phyloP scores from a whole-genome alignment of 2,113 vertebrate species.

The Nothocercus nigrocapillus region DNA sequence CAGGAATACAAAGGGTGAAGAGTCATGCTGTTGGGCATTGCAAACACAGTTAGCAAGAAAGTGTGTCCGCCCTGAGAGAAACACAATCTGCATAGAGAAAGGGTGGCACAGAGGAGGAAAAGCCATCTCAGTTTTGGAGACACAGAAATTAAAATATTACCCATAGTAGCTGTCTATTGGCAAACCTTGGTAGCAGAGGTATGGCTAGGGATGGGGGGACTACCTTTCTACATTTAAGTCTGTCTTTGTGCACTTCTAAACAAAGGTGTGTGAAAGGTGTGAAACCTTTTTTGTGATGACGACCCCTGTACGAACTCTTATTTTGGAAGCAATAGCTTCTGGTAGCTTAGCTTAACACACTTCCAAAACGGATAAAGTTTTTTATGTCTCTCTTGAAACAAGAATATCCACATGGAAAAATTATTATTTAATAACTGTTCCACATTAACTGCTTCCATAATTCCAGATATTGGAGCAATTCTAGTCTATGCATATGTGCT shows the following conservation, averaged over 20 bases:
- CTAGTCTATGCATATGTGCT: not conserved
- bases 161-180: not conserved
- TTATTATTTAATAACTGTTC: not conserved
- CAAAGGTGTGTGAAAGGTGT: not conserved
- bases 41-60: not conserved
- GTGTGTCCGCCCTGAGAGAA: not conserved
- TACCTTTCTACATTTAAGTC: not conserved
- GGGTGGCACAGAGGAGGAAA: rapidly evolving
- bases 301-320: not conserved
- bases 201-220: not conserved
- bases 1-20: rapidly evolving
- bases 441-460: not conserved
- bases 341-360: not conserved
- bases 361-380: not conserved
- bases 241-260: not conserved
- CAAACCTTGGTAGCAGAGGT: not conserved
- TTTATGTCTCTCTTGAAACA: not conserved
- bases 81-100: not conserved
- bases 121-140: not conserved
- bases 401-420: not conserved
- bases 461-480: not conserved
- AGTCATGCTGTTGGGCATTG: not conserved
- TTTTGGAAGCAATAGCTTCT: not conserved
- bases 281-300: not conserved
- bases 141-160: not conserved